phyloP scores from a whole-genome alignment of 2,113 vertebrate species.

The Apistogramma diplotaenia region DNA sequence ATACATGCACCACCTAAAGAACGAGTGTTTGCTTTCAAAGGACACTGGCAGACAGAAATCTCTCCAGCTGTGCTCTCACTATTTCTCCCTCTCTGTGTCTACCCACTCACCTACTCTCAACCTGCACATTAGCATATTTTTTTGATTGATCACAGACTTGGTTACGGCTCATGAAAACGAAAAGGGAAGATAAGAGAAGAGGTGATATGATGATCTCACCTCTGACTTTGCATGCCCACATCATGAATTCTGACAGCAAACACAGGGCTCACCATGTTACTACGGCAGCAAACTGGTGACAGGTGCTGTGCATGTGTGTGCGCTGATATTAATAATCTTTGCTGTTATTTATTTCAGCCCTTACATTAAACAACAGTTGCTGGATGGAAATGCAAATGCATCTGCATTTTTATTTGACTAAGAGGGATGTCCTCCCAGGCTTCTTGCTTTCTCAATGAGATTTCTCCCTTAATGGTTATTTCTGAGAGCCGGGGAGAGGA shows the following conservation, averaged over 20 bases:
- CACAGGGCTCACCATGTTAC: neutral
- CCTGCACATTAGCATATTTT: neutral
- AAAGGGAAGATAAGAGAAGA: neutral
- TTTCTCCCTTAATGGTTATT: slow-evolving; percentile 50
- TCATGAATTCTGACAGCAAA: neutral
- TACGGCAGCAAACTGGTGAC: neutral
- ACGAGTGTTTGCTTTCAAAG: neutral
- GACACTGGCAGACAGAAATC: neutral
- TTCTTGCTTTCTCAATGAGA: slow-evolving; percentile 61
- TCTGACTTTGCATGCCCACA: neutral
- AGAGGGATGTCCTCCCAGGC: slow-evolving; percentile 52
- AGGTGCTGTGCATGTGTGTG: neutral
- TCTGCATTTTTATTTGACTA: slow-evolving; percentile 25
- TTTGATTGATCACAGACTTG: neutral
- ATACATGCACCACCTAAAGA: neutral
- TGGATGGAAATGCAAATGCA: slow-evolving; percentile 57
- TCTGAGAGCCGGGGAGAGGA: slow-evolving; percentile 40
- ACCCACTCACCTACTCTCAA: slow-evolving; percentile 5
- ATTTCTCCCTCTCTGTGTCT: neutral
- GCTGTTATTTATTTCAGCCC: slow-evolving; percentile 18
- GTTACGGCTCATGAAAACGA: neutral
- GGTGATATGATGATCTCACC: neutral
- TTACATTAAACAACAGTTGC: slow-evolving; percentile 64
- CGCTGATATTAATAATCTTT: neutral
- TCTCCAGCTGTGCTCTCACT: neutral